Percentiles rank a stretch among this genome's conserved stretches.
Evolutionary conservation across 2,797 vertebrate genomes (phyloP).

Genomic region (Poeciliopsis infans): DNA sequence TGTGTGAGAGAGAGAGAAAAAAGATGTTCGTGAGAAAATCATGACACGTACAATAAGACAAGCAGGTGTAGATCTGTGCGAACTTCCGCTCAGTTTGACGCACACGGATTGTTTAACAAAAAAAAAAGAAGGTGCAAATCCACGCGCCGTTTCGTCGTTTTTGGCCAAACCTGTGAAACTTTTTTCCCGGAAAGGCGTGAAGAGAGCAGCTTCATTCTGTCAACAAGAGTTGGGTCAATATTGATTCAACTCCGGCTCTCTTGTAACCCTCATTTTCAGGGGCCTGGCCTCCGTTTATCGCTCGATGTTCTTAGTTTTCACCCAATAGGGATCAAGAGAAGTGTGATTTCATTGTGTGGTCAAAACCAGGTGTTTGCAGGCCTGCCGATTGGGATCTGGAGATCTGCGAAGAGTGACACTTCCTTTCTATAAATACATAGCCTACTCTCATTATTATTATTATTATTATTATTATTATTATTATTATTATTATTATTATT

Average conservation of each 20-base stretch:
- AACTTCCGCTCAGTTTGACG: not conserved
- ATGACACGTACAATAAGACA: conserved; percentile 10
- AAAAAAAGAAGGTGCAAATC: not conserved
- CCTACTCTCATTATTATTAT: no score
- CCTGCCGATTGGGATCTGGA: conserved; percentile 30
- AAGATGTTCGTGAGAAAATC: conserved; percentile 27
- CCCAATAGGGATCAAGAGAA: conserved; percentile 5
- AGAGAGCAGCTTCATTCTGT: not conserved
- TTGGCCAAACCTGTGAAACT: not conserved
- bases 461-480: not conserved
- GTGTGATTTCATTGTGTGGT: conserved; percentile 14
- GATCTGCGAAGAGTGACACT: not conserved
- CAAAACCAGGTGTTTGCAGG: conserved; percentile 50
- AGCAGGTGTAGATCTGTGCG: conserved; percentile 29
- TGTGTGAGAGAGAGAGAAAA: no score
- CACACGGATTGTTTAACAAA: not conserved
- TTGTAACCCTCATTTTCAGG: not conserved
- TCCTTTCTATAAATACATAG: conserved; percentile 3
- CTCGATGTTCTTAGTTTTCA: not conserved
- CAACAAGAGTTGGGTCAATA: not conserved
- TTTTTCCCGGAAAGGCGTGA: not conserved
- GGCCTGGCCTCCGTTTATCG: conserved; percentile 11
- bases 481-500: not conserved
- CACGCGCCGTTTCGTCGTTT: not conserved
- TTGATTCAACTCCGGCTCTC: not conserved